Percentiles rank a stretch among this genome's conserved stretches.
These are phyloP conservation scores for Elaeidobius kamerunicus DNA, from an alignment of 2,888 invertebrate genomes.

Conservation along the genomic window DNA sequence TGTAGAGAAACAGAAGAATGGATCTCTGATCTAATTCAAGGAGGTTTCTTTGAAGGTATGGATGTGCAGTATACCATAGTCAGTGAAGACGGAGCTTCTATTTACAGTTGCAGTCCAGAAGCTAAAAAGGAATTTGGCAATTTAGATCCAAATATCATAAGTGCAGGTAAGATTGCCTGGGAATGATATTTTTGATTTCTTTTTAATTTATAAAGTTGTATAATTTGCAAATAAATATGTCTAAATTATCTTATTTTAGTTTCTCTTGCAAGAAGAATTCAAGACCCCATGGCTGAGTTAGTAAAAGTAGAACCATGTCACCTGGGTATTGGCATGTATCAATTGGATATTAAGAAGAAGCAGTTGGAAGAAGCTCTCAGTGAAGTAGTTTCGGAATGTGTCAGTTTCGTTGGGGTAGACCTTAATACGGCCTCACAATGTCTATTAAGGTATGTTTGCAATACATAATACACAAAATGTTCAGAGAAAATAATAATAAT, in stretches of 20 bases:
- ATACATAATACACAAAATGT: too few relatives aligned
- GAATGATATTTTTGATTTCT: too few relatives aligned
- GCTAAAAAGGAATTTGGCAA: conserved; percentile 83
- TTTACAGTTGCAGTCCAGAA: conserved; percentile 84
- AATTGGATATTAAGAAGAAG: conserved; percentile 84
- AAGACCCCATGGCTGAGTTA: conserved; percentile 88
- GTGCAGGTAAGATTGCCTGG: conserved; percentile 57
- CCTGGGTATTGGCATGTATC: conserved; percentile 93
- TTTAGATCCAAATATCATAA: conserved; percentile 79
- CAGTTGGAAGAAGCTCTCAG: conserved; percentile 70
- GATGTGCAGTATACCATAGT: conserved; percentile 76
- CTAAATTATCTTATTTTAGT: too few relatives aligned
- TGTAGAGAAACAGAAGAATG: conserved; percentile 84
- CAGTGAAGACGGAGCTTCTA: conserved; percentile 87
- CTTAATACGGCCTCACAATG: conserved; percentile 82
- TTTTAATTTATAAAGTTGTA: too few relatives aligned
- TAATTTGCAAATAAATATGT: too few relatives aligned
- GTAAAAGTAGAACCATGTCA: conserved; percentile 93
- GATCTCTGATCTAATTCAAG: conserved; percentile 59
- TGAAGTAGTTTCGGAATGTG: conserved; percentile 83
- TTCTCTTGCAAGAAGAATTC: conserved; percentile 81
- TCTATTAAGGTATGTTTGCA: conserved; percentile 62
- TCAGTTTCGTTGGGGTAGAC: conserved; percentile 92
- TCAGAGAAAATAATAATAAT: too few relatives aligned
- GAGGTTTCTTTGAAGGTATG: conserved; percentile 55